Evolutionary conservation across 2,797 vertebrate species (phyloP), one percentile per base, ranked within the genome.

Genomic region (Tarsius wallacei): DNA sequence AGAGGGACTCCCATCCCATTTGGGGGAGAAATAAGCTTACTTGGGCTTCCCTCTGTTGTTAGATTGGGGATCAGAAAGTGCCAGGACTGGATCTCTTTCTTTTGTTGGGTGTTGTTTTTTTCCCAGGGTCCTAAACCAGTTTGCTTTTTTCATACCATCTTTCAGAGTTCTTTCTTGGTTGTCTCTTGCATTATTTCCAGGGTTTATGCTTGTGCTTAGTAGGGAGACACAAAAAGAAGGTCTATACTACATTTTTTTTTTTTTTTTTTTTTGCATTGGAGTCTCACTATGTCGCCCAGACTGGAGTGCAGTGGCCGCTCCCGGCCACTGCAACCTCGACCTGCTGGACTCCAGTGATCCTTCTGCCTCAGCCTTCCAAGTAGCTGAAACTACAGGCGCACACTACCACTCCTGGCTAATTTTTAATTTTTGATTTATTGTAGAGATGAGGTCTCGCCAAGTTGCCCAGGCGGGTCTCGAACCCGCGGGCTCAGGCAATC

Each of bases 211-310:
- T 94, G 11, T 63, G 61, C 51, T 91, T 88, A 88, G 22, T 28
- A 88, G 78, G 66, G 24, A 94, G 42, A 68, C 49, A n/a, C 78
- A 91, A 85, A 71, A 42, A 88, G 66, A 97, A 80, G 73, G 31
- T 88, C 51, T 81, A 53, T 84, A 33, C 15, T 73, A 74, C 73
- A 61, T 57, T 87, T n/a, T n/a, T n/a, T n/a, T n/a, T n/a, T n/a
- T n/a, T n/a, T n/a, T n/a, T n/a, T n/a, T n/a, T n/a, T n/a, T n/a
- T n/a, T n/a, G n/a, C n/a, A n/a, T n/a, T n/a, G n/a, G n/a, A n/a
- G n/a, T n/a, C n/a, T n/a, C n/a, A n/a, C n/a, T n/a, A n/a, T n/a
- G n/a, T n/a, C n/a, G n/a, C n/a, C n/a, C n/a, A n/a, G n/a, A n/a
- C n/a, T n/a, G n/a, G n/a, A n/a, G n/a, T n/a, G n/a, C n/a, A n/a